These are phyloP conservation scores for Corythornis leucogaster DNA, from an alignment of 2,797 vertebrate genomes.

Conservation along the genomic window DNA sequence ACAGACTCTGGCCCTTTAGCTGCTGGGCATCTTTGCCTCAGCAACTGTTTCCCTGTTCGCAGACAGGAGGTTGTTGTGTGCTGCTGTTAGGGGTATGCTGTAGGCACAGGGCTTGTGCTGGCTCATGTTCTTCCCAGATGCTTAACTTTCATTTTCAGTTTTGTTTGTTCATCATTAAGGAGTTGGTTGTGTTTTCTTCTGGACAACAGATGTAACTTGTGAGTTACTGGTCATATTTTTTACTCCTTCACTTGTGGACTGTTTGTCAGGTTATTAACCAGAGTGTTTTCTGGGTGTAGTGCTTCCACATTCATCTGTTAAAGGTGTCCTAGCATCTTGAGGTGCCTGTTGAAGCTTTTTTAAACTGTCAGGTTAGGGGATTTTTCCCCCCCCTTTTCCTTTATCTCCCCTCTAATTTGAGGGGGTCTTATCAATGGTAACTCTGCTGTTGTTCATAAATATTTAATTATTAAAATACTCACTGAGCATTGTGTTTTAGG, in stretches of 20 bases:
- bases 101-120: neutral
- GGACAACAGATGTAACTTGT: neutral
- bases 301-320: neutral
- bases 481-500: neutral
- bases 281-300: neutral
- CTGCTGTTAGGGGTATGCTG: neutral
- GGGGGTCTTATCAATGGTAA: neutral
- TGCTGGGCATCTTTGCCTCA: neutral
- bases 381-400: neutral
- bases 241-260: neutral
- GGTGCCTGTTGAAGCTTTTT: neutral
- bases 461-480: neutral
- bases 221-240: neutral
- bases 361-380: neutral
- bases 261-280: neutral
- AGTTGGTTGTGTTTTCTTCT: neutral
- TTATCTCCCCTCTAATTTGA: neutral
- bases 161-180: neutral
- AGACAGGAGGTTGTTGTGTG: neutral
- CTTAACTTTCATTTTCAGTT: neutral
- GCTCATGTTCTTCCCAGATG: neutral
- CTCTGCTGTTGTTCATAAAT: neutral
- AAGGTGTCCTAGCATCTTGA: neutral
- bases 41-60: neutral
- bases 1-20: neutral